Evolutionary conservation across 2,113 vertebrate species (phyloP).

Genomic region (Parotia lawesii): DNA sequence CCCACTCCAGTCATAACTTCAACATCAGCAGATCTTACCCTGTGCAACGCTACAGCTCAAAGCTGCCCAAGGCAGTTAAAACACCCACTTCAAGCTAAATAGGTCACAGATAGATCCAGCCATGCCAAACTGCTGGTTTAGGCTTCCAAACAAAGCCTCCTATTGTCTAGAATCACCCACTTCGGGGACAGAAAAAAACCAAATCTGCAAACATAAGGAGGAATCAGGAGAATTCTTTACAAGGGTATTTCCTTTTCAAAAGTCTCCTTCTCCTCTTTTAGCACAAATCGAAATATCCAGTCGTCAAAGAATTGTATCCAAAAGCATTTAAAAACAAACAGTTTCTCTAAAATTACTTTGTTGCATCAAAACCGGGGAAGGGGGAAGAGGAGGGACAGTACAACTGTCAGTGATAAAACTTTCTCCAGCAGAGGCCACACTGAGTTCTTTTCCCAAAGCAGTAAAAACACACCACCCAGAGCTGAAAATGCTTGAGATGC

Average conservation of each 20-base stretch:
- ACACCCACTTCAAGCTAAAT: slow-evolving; percentile 27
- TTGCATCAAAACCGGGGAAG: not conserved
- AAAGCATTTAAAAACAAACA: not conserved
- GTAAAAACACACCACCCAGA: not conserved
- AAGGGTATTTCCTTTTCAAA: not conserved
- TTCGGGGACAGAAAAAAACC: not conserved
- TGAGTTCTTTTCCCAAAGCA: not conserved
- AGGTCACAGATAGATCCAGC: slow-evolving; percentile 47
- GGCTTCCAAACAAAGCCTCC: slow-evolving; percentile 45
- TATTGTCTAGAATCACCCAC: slow-evolving; percentile 43
- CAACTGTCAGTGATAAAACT: not conserved
- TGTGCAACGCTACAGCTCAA: not conserved
- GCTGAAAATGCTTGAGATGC: not conserved
- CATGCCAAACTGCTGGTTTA: not conserved
- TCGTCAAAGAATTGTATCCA: not conserved
- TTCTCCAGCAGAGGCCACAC: not conserved
- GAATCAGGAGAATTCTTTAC: not conserved
- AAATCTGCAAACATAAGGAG: not conserved
- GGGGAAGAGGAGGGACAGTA: not conserved
- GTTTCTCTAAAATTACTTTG: not conserved
- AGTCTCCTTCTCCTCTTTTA: not conserved
- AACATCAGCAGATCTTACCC: not conserved
- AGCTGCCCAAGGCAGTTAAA: not conserved
- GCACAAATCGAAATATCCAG: not conserved
- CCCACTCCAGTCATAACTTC: not conserved